phyloP scores from a whole-genome alignment of 1,140 invertebrate species.

The Drosophila subobscura region DNA sequence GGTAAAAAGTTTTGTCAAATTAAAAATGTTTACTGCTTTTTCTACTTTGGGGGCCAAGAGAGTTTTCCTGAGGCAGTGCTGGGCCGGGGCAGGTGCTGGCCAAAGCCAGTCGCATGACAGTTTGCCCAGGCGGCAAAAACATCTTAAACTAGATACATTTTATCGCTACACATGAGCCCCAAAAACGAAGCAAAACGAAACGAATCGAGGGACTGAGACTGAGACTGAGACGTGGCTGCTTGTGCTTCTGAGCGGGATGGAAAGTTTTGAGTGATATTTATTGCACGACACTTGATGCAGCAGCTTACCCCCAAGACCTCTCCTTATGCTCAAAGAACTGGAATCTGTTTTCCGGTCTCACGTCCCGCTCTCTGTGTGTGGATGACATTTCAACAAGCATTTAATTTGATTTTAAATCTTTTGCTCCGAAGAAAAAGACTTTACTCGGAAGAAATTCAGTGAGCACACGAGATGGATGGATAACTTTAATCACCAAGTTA shows the following conservation, averaged over 20 bases:
- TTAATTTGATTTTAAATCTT: conserved; percentile 78
- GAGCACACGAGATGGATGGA: neutral
- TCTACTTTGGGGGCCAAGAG: conserved; percentile 43
- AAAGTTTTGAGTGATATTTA: conserved; percentile 79
- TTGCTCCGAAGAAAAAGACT: conserved; percentile 26
- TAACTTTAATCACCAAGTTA: conserved; percentile 48
- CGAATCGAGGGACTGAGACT: neutral
- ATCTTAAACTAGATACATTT: conserved; percentile 81
- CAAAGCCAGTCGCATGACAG: conserved; percentile 29
- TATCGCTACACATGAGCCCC: conserved; percentile 72
- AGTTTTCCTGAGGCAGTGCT: conserved; percentile 27
- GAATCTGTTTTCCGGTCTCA: conserved; percentile 46
- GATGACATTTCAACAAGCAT: conserved; percentile 71
- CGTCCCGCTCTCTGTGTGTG: conserved; percentile 21
- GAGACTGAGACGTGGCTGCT: neutral
- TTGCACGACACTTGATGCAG: conserved; percentile 71
- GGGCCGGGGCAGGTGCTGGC: neutral
- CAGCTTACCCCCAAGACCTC: conserved; percentile 15
- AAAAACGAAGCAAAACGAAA: conserved; percentile 15
- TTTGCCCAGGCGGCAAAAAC: conserved; percentile 72
- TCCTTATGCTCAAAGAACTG: conserved; percentile 25
- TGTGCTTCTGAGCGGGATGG: conserved; percentile 7
- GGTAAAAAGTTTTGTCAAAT: conserved; percentile 82
- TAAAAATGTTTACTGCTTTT: conserved; percentile 80
- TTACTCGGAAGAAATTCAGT: conserved; percentile 17